phyloP scores from a whole-genome alignment of 2,113 vertebrate species.

The Pygoscelis adeliae region DNA sequence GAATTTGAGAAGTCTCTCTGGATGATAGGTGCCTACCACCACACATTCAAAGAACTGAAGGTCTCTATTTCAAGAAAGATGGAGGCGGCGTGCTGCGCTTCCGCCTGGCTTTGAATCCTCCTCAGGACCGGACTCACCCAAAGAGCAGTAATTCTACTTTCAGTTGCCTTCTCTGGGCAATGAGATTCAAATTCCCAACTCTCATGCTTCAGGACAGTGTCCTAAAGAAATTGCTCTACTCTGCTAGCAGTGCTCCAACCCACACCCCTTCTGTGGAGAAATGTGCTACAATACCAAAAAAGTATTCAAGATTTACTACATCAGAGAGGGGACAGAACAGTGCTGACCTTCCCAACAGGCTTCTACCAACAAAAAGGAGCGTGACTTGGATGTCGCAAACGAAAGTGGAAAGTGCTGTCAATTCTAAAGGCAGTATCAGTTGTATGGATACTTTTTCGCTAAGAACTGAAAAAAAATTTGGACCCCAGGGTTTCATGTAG shows the following conservation, averaged over 20 bases:
- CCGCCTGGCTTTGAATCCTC: not conserved
- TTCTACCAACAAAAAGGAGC: not conserved
- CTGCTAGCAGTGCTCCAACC: not conserved
- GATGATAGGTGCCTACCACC: not conserved
- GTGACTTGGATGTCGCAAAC: not conserved
- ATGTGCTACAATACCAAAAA: not conserved
- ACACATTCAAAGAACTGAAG: not conserved
- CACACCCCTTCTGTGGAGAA: not conserved
- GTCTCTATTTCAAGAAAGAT: not conserved
- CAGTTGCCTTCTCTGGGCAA: not conserved
- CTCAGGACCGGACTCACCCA: not conserved
- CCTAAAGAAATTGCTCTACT: not conserved
- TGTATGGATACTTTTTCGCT: not conserved
- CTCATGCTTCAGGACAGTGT: not conserved
- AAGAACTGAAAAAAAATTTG: not conserved
- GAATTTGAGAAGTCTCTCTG: not conserved
- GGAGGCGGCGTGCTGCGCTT: rapidly evolving
- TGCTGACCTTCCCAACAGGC: not conserved
- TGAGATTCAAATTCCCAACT: not conserved
- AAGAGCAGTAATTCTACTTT: not conserved
- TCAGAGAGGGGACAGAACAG: not conserved
- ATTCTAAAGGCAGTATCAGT: not conserved
- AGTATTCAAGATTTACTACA: not conserved
- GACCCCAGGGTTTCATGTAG: not conserved
- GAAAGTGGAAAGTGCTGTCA: not conserved